A percentile compares a stretch with the other conserved stretches of the same genome.
These are phyloP conservation scores for Hafferia zeledoni DNA, from an alignment of 2,797 vertebrate species.

Conservation along the genomic window DNA sequence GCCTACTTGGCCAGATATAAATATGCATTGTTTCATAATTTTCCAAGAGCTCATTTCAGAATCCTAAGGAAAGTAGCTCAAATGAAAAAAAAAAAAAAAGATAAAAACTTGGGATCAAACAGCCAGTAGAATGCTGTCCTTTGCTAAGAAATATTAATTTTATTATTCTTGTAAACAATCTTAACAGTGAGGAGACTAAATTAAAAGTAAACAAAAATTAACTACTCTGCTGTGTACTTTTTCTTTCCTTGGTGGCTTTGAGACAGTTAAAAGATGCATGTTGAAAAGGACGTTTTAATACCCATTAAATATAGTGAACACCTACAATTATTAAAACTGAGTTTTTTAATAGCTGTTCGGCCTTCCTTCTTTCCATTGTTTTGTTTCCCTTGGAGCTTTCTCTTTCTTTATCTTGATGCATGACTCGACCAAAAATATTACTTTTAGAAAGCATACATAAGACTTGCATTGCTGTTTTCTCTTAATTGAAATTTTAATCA, in stretches of 20 bases:
- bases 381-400: background rate
- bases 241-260: background rate
- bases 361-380: background rate
- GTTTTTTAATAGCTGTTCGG: background rate
- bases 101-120: background rate
- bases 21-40: background rate
- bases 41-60: background rate
- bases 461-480: background rate
- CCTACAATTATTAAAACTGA: background rate
- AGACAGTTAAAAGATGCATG: background rate
- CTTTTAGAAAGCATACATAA: background rate
- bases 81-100: background rate
- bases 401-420: background rate
- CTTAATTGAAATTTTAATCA: background rate
- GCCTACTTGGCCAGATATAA: background rate
- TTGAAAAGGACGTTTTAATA: background rate
- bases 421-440: background rate
- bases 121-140: background rate
- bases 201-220: background rate
- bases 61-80: background rate
- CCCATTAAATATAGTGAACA: background rate
- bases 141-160: background rate
- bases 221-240: background rate
- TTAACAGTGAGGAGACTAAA: background rate
- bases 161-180: background rate